Base-by-base conservation (phyloP, 2,113 vertebrate genomes). In the Otolemur garnettii region DNA sequence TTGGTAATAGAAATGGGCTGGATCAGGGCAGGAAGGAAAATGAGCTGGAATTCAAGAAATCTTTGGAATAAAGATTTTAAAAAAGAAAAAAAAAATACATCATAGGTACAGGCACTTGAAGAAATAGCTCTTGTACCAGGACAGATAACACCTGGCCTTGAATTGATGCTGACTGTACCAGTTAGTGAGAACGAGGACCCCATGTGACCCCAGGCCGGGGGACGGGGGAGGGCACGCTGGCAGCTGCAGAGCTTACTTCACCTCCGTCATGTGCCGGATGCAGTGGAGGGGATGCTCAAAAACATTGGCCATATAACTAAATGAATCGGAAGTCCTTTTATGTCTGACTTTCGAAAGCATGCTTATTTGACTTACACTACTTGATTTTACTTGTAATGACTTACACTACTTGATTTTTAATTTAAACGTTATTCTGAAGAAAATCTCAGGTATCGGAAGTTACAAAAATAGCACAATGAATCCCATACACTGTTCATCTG, bases 11-110 rank as follows among this genome's bases (percentile, higher is more conserved):
- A 87, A 69, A 69, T 9, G 10, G 62, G 22, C 26, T 69, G n/a
- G 33, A 75, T 60, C 8, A 24, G 60, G 87, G 59, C n/a, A 75
- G 82, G n/a, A 75, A 68, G 84, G 57, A 90, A 33, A 93, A 81
- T 75, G 66, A 64, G 59, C 24, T 18, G 17, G 28, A 77, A 77
- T 87, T 53, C 3, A 68, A 86, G 74, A 93, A 60, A 42, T 77
- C 53, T 82, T 77, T 81, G n/a, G n/a, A 69, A 53, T 53, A 68
- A 75, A 87, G 69, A 22, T 60, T 50, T 50, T 8, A 50, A 50
- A 50, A 69, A 94, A 68, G 11, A 42, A 75, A 60, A 75, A 91
- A 75, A 75, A 84, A 82, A 80, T 66, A 30, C 19, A 74, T 38
- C 59, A 75, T 0, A 77, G 71, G 28, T 24, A 62, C 13, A 62